phyloP scores from a whole-genome alignment of 2,888 invertebrate genomes.

The Mythimna lalbum region DNA sequence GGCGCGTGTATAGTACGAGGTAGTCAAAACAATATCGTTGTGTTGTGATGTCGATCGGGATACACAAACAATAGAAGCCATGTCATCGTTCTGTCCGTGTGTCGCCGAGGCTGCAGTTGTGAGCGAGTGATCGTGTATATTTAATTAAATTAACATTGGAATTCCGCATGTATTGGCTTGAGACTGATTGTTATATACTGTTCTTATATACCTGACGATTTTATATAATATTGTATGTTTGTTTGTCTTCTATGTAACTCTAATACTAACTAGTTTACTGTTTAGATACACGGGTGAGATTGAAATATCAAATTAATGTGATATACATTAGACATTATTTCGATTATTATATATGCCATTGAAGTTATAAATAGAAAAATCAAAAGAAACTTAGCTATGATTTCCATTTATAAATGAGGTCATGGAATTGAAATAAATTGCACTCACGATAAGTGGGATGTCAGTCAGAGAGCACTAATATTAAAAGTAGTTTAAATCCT shows the following conservation, averaged over 20 bases:
- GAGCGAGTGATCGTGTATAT: slow-evolving; percentile 69
- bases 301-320: not conserved
- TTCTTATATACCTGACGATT: slow-evolving; percentile 76
- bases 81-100: slow-evolving; percentile 6
- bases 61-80: slow-evolving; percentile 15
- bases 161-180: slow-evolving; percentile 83
- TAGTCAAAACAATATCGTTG: slow-evolving; percentile 19
- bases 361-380: not conserved
- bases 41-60: slow-evolving; percentile 1
- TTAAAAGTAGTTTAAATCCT: slow-evolving; percentile 6
- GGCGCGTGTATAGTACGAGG: slow-evolving; percentile 6
- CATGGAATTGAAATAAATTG: not conserved
- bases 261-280: slow-evolving; percentile 48
- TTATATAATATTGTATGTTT: slow-evolving; percentile 72
- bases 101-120: slow-evolving; percentile 57
- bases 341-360: not conserved
- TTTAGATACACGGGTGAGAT: slow-evolving; percentile 45
- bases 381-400: not conserved
- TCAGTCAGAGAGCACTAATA: not conserved
- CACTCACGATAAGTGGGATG: not conserved
- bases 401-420: not conserved
- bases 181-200: slow-evolving; percentile 86
- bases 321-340: not conserved
- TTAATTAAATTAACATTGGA: slow-evolving; percentile 74
- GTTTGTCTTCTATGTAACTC: slow-evolving; percentile 65